Percentiles rank a stretch among this genome's conserved stretches.
Evolutionary conservation across 2,797 vertebrate species (phyloP).

Genomic region (Chaetophractus vellerosus): DNA sequence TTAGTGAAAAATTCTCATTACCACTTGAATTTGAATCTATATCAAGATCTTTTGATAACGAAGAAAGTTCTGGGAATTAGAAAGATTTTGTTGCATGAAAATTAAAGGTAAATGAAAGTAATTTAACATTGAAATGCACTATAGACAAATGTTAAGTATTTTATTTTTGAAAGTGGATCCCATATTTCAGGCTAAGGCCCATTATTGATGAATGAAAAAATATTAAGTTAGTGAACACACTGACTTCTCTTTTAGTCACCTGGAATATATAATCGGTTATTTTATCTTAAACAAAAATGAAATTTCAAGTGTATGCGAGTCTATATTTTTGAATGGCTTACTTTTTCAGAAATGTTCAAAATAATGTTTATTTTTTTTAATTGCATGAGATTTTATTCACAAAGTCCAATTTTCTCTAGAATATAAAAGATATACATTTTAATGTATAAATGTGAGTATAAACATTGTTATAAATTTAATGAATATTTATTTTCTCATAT

Average conservation of each 20-base stretch:
- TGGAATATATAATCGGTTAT: neutral
- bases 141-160: neutral
- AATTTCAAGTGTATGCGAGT: neutral
- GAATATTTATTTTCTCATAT: no score
- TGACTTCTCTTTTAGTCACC: neutral
- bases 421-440: no score
- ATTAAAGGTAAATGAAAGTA: neutral
- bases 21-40: slow-evolving; percentile 3
- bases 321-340: neutral
- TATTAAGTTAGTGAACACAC: neutral
- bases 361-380: neutral
- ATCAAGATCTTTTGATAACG: neutral
- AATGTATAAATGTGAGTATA: no score
- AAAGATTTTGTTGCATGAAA: neutral
- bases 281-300: neutral
- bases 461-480: no score
- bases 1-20: neutral
- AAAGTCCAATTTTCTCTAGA: no score
- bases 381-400: no score
- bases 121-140: neutral
- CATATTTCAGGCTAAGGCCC: neutral
- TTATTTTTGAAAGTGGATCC: neutral
- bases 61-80: neutral
- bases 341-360: neutral
- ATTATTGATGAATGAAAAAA: neutral